Base-by-base conservation (phyloP, 2,113 vertebrate species). In the Anser cygnoides region DNA sequence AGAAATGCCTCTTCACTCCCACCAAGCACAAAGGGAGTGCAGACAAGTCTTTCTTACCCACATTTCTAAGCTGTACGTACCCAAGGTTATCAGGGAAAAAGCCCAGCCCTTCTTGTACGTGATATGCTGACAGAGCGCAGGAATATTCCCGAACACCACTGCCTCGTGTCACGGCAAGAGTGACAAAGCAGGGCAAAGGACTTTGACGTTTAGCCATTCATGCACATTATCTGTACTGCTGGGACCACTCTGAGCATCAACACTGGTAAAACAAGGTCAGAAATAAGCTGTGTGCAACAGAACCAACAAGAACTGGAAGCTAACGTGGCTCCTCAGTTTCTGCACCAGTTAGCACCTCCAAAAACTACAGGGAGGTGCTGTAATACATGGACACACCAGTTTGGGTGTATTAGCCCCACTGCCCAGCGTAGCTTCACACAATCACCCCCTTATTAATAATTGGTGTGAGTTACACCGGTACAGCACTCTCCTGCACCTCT, bases 351-450 rank as follows among this genome's bases (percentile, higher is more conserved):
- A 50, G 26, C 8, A 57, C 13, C 55, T 50, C 29, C 55, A 46
- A 0, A 0, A 23, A 18, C 11, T 2, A 19, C 26, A 12, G 1
- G 10, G 35, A 54, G 13, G 37, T 14, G 2, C 35, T 35, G 50
- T 3, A 15, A 26, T 22, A 35, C 2, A 2, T 1, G 0, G 76
- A 49, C 12, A 29, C 7, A 57, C 19, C 4, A 63, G 33, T 18
- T 1, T 2, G 35, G 37, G 31, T 35, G 20, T 49, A 35, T 41
- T 18, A 43, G 73, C 22, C 39, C 65, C 65, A 31, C 28, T n/a
- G 59, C 43, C 31, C 67, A 17, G 49, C 8, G 6, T 0, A 29
- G 33, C 35, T 13, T 58, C 44, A 41, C 14, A 5, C 65, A 52
- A 81, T 20, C 29, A 44, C 20, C 46, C 26, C 41, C 33, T 49